Conservation (phyloP, 2,113 vertebrate genomes). For the Urocolius indicus region DNA sequence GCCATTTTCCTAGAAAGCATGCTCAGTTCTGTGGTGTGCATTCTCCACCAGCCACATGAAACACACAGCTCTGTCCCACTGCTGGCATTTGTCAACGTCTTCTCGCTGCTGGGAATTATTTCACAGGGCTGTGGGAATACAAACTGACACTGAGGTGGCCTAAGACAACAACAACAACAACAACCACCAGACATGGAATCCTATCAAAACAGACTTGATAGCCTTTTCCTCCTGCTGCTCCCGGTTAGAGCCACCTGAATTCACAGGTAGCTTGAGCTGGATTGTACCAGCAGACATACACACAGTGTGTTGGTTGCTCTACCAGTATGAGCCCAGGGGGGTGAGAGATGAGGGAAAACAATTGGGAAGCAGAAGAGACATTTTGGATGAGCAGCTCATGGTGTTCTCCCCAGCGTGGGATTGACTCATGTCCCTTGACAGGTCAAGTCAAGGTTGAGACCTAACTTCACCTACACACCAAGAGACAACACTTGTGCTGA, state of each 20-base stretch:
- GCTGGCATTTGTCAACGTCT: neutral
- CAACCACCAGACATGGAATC: neutral
- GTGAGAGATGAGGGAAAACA: neutral
- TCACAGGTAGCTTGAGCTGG: neutral
- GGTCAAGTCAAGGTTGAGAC: rapidly evolving
- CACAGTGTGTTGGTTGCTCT: neutral
- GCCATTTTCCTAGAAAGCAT: neutral
- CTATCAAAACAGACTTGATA: neutral
- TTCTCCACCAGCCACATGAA: slow-evolving; percentile 8
- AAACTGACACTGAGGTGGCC: neutral
- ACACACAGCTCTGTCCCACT: neutral
- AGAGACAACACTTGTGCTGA: neutral
- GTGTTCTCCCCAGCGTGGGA: rapidly evolving
- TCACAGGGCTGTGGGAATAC: neutral
- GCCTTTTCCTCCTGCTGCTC: neutral
- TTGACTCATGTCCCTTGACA: rapidly evolving
- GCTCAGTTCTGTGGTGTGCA: neutral
- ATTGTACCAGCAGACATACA: neutral
- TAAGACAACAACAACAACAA: neutral
- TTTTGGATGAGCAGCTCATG: neutral
- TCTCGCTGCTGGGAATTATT: neutral
- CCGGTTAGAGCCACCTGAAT: neutral
- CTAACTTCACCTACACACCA: neutral
- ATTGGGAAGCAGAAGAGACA: neutral
- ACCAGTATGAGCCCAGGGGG: neutral